These are phyloP conservation scores for Drosophila virilis DNA, from an alignment of 1,140 invertebrate genomes.

Conservation along the genomic window DNA sequence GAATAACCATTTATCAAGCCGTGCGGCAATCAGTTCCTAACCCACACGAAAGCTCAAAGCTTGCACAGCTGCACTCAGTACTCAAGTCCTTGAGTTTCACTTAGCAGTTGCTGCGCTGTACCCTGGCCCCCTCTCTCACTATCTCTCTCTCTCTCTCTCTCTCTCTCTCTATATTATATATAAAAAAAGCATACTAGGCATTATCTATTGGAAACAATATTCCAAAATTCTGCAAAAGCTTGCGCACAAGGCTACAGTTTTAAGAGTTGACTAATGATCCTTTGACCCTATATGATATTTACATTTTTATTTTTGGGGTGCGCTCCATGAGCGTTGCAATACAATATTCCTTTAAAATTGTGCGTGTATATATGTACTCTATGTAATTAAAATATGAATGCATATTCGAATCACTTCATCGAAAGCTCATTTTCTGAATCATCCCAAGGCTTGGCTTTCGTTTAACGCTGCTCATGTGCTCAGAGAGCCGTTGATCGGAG, in stretches of 20 bases:
- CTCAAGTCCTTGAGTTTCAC: constrained; percentile 27
- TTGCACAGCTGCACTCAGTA: constrained; percentile 68
- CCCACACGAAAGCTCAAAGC: constrained; percentile 7
- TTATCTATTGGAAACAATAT: not conserved
- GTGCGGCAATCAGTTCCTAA: constrained; percentile 28
- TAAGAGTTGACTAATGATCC: constrained; percentile 23
- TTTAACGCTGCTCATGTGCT: constrained; percentile 57
- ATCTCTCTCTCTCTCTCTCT: not conserved
- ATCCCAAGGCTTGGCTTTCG: constrained; percentile 63
- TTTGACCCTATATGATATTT: constrained; percentile 5
- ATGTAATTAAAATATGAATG: constrained; percentile 71
- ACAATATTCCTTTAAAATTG: constrained; percentile 19
- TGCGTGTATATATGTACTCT: constrained; percentile 77
- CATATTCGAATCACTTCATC: constrained; percentile 39
- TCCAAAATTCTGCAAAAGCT: constrained; percentile 33
- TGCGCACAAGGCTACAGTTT: constrained; percentile 30
- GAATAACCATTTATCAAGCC: not conserved
- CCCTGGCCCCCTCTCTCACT: not conserved
- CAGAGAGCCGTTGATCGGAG: constrained; percentile 17
- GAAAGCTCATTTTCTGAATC: constrained; percentile 25
- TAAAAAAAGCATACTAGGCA: not conserved
- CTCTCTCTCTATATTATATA: not conserved
- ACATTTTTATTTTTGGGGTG: constrained; percentile 21
- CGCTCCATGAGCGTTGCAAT: constrained; percentile 6
- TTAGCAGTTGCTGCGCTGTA: constrained; percentile 30